Base-by-base conservation (phyloP, 2,113 vertebrate genomes). In the Pristiophorus japonicus region DNA sequence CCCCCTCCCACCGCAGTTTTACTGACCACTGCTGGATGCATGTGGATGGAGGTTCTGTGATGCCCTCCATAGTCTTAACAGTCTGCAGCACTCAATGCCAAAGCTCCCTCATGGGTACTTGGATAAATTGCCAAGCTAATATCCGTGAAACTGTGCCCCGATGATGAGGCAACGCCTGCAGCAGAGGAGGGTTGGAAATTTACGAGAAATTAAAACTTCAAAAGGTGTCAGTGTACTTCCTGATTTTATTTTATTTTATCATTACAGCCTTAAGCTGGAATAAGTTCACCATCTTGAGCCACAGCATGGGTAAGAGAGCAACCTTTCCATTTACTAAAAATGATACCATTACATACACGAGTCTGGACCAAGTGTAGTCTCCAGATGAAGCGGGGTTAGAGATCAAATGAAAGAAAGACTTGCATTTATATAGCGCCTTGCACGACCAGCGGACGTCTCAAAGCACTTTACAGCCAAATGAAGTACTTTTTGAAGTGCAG, bases 291-390 rank as follows among this genome's bases (percentile, higher is more conserved):
- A 97, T 99, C 96, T 96, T 99, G 95, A 98, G 97, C 96, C 99
- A 99, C 97, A 99, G 99, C 96, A 98, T 99, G 97, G 99, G 98
- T 99, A 97, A 99, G 98, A 97, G 95, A 96, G 85, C 96, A 59
- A 47, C 0, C 22, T 51, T 20, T n/a, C 27, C 14, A 78, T 38
- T 78, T 18, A 78, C n/a, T 78, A 78, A 73, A 30, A 45, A 7
- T 51, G 22, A 59, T 2, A 34, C 34, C 59, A 3, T 27, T 55
- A 22, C 47, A 55, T 11, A 27, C 4, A 87, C 7, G 11, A 51
- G 45, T 55, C 30, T 51, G n/a, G 4, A 34, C 12, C 51, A n/a
- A 16, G 30, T 34, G 51, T 55, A 34, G 78, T 81, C 78, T 22
- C 45, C 78, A 45, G 16, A 38, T 81, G 38, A 81, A 20, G 30